Conservation (phyloP, 2,113 vertebrate genomes). For the Fukomys damarensis region DNA sequence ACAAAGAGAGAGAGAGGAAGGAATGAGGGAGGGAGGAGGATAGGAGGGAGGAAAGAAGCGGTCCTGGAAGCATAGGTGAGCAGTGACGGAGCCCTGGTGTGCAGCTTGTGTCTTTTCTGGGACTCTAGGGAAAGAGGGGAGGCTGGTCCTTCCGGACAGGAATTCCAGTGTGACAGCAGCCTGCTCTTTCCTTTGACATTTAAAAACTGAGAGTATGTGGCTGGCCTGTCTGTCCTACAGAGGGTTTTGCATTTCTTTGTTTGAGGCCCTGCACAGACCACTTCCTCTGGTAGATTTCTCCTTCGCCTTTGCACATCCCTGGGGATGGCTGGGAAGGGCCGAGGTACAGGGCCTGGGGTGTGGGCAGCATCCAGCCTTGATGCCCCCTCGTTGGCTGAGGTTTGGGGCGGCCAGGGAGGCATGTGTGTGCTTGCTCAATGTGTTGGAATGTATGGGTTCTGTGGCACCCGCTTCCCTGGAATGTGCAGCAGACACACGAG, state of each 20-base stretch:
- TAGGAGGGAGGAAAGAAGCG: not conserved
- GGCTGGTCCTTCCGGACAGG: not conserved
- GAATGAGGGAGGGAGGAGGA: not conserved
- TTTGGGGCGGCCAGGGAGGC: slow-evolving; percentile 48
- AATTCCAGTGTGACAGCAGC: not conserved
- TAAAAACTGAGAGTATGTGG: slow-evolving; percentile 22
- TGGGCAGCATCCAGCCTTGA: not conserved
- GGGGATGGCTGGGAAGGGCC: slow-evolving; percentile 1
- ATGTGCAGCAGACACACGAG: slow-evolving; percentile 38
- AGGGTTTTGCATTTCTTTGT: slow-evolving; percentile 40
- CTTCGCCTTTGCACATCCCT: not conserved
- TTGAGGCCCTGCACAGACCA: not conserved
- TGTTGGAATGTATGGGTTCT: slow-evolving; percentile 76
- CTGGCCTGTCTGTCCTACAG: not conserved
- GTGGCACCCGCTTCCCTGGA: slow-evolving; percentile 49
- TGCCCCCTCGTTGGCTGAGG: slow-evolving; percentile 24
- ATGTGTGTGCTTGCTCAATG: slow-evolving; percentile 73
- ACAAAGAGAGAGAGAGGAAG: too few species aligned
- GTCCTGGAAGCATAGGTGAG: not conserved
- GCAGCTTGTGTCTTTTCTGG: not conserved
- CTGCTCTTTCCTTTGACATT: slow-evolving; percentile 49
- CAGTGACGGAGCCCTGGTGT: not conserved
- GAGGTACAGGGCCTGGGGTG: not conserved
- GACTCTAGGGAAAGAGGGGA: not conserved
- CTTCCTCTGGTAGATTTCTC: not conserved